Evolutionary conservation across 1,140 invertebrate species (phyloP), one percentile per base, ranked within the genome.

Genomic region (Heliconius hermathena): DNA sequence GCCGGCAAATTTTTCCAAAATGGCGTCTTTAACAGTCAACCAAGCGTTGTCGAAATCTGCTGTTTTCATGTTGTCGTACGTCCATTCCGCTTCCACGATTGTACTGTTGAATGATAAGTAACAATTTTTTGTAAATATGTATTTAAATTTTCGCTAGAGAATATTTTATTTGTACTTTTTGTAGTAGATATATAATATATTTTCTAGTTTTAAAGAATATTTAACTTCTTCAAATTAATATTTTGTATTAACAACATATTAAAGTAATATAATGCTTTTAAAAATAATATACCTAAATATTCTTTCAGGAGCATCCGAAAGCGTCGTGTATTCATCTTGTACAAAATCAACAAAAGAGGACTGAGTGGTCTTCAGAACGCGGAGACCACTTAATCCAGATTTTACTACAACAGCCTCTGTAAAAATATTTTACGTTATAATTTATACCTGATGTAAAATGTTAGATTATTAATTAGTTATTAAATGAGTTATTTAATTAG

Each of bases 321-420:
- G 91, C 1, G 97, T 97, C 33, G 97, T 95, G 83, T 96, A 97
- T 82, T 97, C 97, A 84, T 97, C 97, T 88, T 96, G 95, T 33
- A 97, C 95, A 85, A 97, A 97, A 89, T 97, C 96, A 3, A 96
- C 96, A 88, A 98, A 98, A 8, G 97, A 96, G 2, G 97, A 97
- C 86, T 97, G 96, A 0, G 97, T 97, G 0, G 97, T 97, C 91
- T 97, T 97, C 74, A 97, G 88, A 0, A 97, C 96, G 29, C 96
- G 94, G 33, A 97, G 90, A n/a, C 95, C 95, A 72, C 95, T 96
- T 57, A 97, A 90, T 29, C 96, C 96, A 36, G 96, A 96, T 74
- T 95, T 96, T 36, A 97, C 95, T 52, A 91, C 93, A 38, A 96
- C 96, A 4, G 94, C 93, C 86, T 95, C 96, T 96, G 86, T 81